phyloP scores from a whole-genome alignment of 2,888 invertebrate species.

The Serrognathus titanus region DNA sequence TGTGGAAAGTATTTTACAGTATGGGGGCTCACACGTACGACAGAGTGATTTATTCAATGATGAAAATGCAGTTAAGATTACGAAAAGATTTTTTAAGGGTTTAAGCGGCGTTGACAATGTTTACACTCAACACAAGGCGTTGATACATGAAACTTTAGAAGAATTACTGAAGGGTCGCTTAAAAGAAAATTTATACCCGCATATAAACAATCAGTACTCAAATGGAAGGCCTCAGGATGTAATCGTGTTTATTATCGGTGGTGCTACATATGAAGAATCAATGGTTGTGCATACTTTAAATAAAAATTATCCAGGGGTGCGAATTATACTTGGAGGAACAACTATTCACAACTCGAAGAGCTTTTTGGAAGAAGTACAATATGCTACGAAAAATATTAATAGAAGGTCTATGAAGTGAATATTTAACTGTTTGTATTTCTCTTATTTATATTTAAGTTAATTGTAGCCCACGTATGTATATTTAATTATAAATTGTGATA shows the following conservation, averaged over 20 bases:
- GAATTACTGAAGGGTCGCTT: constrained; percentile 87
- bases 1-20: constrained; percentile 70
- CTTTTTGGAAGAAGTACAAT: constrained; percentile 72
- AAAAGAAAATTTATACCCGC: constrained; percentile 82
- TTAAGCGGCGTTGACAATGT: constrained; percentile 97
- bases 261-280: constrained; percentile 95
- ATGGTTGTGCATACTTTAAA: constrained; percentile 78
- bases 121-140: constrained; percentile 97
- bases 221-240: constrained; percentile 80
- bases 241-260: constrained; percentile 95
- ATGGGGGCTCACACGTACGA: constrained; percentile 78
- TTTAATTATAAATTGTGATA: not conserved
- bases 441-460: not conserved
- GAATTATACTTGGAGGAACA: constrained; percentile 87
- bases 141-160: constrained; percentile 84
- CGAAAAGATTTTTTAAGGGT: constrained; percentile 85
- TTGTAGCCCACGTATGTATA: not conserved
- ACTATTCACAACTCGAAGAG: constrained; percentile 83
- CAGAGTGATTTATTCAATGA: constrained; percentile 82
- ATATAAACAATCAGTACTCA: constrained; percentile 63
- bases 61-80: constrained; percentile 82
- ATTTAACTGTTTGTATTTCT: not conserved
- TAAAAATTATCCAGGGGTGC: constrained; percentile 67
- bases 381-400: constrained; percentile 24
- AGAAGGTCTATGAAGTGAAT: not conserved